A percentile compares a stretch with the other conserved stretches of the same genome.
These are phyloP conservation scores for Uropetala carovei DNA, from an alignment of 2,888 invertebrate species.

Conservation along the genomic window DNA sequence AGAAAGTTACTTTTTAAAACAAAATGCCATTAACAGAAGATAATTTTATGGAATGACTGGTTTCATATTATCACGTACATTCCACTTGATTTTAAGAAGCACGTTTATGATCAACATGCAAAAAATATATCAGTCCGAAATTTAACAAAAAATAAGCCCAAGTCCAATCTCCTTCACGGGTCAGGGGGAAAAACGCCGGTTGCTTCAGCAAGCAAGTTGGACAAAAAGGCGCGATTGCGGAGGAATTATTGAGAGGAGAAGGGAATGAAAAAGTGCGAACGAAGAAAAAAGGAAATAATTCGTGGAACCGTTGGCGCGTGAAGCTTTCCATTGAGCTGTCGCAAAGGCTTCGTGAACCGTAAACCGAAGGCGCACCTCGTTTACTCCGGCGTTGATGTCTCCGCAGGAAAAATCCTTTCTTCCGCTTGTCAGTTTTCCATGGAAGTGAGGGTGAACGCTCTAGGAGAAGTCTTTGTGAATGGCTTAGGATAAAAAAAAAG, in stretches of 20 bases:
- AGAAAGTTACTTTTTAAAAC: no score
- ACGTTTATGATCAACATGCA: no score
- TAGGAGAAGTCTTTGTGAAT: slow-evolving; percentile 34
- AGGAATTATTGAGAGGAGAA: background rate
- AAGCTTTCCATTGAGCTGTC: slow-evolving; percentile 47
- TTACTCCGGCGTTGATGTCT: slow-evolving; percentile 27
- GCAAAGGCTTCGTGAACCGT: slow-evolving; percentile 44
- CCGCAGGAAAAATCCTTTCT: background rate
- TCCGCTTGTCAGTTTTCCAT: slow-evolving; percentile 8
- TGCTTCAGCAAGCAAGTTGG: no score
- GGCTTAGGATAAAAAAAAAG: background rate
- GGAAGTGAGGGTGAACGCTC: slow-evolving; percentile 40
- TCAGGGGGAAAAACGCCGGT: no score
- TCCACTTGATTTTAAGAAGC: no score
- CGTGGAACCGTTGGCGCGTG: slow-evolving; percentile 4
- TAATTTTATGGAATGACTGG: no score
- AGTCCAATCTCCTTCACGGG: no score
- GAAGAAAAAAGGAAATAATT: slow-evolving; percentile 41
- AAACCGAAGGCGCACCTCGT: slow-evolving; percentile 33
- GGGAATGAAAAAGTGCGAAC: background rate
- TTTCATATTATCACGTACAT: no score
- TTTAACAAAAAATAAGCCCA: no score
- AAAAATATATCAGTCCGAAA: no score
- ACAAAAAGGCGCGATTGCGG: no score
- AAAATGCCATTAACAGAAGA: no score